Base-by-base conservation (phyloP, 2,113 vertebrate species). In the Oncorhynchus keta region DNA sequence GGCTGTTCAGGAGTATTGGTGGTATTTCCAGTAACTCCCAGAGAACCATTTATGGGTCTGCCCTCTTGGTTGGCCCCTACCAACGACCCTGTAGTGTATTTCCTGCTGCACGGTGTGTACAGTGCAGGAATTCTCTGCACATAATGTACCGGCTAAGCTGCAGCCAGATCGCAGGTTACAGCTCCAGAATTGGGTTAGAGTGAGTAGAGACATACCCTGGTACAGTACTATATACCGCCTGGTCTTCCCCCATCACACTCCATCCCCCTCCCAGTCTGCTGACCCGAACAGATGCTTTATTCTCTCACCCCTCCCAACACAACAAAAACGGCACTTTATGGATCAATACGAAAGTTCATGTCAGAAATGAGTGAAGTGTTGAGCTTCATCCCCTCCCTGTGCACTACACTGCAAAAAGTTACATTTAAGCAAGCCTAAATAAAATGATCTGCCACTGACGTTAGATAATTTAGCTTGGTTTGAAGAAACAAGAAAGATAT, bases 281-380 rank as follows among this genome's bases (percentile, higher is more conserved):
- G 77, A 65, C 72, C 73, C 16, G n/a, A 18, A 28, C 70, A 77
- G 74, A 61, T 81, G 66, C 84, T 84, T 78, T 72, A 55, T 45
- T 35, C 67, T 24, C 62, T 24, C 30, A 74, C 51, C 51, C 16
- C 30, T 18, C 18, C 18, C 18, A 26, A 45, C 30, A 77, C 26
- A 59, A 1, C 70, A 70, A 81, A 13, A 11, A 12, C 35, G 49
- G 65, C 11, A 30, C 64, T 75, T 66, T 59, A 70, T 30, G 32
- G 57, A 78, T 66, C 35, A 26, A 26, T 62, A 61, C 55, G 8
- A 77, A 59, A 39, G 7, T 14, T 68, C 48, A 67, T 71, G n/a
- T 65, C 51, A 68, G 68, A 22, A 65, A 45, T 72, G 78, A 26
- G 61, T 24, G 64, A 22, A 24, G 35, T 70, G 39, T 28, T 35